Conservation (phyloP, 2,888 invertebrate species). For the Notocelia uddmanniana region DNA sequence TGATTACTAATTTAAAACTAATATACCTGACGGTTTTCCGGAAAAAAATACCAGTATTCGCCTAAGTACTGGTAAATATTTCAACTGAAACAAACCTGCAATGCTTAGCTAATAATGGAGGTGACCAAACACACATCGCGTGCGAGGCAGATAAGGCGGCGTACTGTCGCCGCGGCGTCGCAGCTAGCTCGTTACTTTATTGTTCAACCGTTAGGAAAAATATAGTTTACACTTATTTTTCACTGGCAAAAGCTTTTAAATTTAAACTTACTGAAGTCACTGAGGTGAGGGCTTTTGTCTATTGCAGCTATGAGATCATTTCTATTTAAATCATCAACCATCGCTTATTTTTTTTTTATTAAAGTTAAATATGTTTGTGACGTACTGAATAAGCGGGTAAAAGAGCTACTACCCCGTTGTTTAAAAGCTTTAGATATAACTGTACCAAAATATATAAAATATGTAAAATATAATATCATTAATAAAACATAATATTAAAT, state of each 20-base stretch:
- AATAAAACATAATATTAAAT: too few species aligned
- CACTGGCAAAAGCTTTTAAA: neutral
- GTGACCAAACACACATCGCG: conserved; percentile 67
- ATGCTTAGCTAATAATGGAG: conserved; percentile 34
- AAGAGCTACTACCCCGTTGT: too few species aligned
- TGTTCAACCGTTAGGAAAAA: conserved; percentile 67
- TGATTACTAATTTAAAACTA: neutral
- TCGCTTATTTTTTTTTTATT: too few species aligned
- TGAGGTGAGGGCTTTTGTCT: too few species aligned
- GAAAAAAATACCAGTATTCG: neutral
- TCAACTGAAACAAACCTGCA: conserved; percentile 28
- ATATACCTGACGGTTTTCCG: neutral
- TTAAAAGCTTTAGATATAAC: too few species aligned
- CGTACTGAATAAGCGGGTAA: too few species aligned
- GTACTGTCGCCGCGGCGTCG: conserved; percentile 75
- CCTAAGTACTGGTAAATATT: neutral
- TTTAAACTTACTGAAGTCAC: neutral
- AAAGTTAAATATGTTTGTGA: too few species aligned
- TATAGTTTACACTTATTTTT: conserved; percentile 12
- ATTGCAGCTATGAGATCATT: too few species aligned
- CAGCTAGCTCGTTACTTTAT: conserved; percentile 77
- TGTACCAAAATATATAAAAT: too few species aligned
- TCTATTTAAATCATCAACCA: too few species aligned
- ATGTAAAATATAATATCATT: too few species aligned
- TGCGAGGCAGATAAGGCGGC: conserved; percentile 80